Base-by-base conservation (phyloP, 2,113 vertebrate genomes). In the Parotia lawesii region DNA sequence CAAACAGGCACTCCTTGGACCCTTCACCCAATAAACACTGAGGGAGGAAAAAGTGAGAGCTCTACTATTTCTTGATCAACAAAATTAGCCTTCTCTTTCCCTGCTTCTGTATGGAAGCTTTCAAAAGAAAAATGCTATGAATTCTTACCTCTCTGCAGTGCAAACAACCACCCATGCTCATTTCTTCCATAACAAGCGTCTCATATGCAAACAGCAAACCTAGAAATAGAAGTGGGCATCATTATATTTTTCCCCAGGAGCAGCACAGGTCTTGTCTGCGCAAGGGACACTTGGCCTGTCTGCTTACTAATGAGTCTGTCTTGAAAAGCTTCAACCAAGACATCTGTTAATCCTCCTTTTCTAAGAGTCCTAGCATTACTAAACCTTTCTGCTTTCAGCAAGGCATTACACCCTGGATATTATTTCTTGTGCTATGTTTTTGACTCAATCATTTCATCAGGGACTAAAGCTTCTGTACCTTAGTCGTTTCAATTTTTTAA, bases 151-250 rank as follows among this genome's bases (percentile, higher is more conserved):
- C 67, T 89, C 42, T 58, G 60, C 58, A 45, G 85, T 73, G 74
- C 88, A 80, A 66, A 40, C 76, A 95, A 83, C 33, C 47, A 80
- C 17, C 42, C 29, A 13, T 56, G 75, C 47, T 94, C 42, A 80
- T 56, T 92, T 88, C 79, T 94, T 96, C 82, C 71, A 14, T 80
- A 90, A 66, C 24, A 88, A 85, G 50, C 15, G 19, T 77, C 64
- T 80, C 86, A 79, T 38, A 90, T 0, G 0, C 54, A 87, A 66
- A 29, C 29, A 76, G 64, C 12, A 88, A 79, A 62, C 38, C 77
- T 87, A 89, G 87, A 94, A 95, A 96, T 69, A 93, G 78, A 82
- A 78, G 11, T 38, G 40, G 42, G 11, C 37, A n/a, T 87, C 40
- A 27, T 81, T 40, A 14, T 69, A 27, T 33, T 78, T 85, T 79